Evolutionary conservation across 2,113 vertebrate species (phyloP).

Genomic region (Phylloscopus whistleri): DNA sequence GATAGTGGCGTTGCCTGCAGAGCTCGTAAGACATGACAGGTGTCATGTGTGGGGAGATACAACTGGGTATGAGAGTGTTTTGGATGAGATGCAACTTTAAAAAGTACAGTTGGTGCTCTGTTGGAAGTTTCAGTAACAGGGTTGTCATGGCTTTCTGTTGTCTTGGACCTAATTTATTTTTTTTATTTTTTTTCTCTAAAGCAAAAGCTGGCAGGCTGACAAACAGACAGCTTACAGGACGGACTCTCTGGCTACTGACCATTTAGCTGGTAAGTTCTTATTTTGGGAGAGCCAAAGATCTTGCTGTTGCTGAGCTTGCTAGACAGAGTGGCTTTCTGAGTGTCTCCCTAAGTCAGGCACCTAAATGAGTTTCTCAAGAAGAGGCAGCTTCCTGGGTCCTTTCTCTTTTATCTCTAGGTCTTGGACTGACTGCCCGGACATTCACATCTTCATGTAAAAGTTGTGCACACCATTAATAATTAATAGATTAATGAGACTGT

Average conservation of each 20-base stretch:
- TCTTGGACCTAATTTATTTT: not conserved
- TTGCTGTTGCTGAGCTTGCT: not conserved
- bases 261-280: constrained; percentile 93
- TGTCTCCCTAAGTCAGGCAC: not conserved
- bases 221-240: constrained; percentile 90
- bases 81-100: not conserved
- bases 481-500: not conserved
- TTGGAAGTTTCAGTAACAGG: not conserved
- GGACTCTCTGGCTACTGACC: constrained; percentile 99
- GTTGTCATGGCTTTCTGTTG: not conserved
- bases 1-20: not conserved
- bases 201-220: constrained; percentile 99
- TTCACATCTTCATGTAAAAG: not conserved
- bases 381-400: not conserved
- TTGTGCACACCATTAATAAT: not conserved
- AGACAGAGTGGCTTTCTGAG: not conserved
- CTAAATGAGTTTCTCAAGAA: not conserved
- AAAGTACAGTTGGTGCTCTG: not conserved
- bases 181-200: constrained; percentile 19
- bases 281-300: not conserved
- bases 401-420: not conserved
- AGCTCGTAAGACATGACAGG: not conserved
- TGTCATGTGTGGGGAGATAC: not conserved
- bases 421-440: not conserved
- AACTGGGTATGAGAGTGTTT: not conserved